Percentiles rank a stretch among this genome's conserved stretches.
phyloP scores from a whole-genome alignment of 2,797 vertebrate species.

The Sciurus vulgaris region DNA sequence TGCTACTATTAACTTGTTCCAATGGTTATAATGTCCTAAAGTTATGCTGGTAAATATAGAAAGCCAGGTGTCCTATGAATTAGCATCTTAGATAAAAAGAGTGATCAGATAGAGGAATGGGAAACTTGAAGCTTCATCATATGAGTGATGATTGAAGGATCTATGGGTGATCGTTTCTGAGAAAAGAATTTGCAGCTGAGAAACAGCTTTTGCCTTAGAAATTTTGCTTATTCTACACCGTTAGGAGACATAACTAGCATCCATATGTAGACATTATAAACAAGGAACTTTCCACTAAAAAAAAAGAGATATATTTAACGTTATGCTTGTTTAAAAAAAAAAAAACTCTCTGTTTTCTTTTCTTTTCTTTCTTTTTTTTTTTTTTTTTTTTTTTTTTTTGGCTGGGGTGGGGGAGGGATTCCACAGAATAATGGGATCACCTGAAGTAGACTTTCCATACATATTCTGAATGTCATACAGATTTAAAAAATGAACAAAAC shows the following conservation, averaged over 20 bases:
- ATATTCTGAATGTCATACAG: not conserved
- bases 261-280: not conserved
- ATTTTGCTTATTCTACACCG: not conserved
- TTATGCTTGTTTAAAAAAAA: constrained; percentile 6
- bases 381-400: too few relatives aligned
- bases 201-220: constrained; percentile 34
- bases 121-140: not conserved
- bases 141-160: not conserved
- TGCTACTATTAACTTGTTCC: not conserved
- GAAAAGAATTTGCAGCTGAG: not conserved
- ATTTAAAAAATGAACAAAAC: constrained; percentile 11
- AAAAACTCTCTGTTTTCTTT: not conserved
- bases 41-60: not conserved
- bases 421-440: not conserved
- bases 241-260: not conserved
- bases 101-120: not conserved
- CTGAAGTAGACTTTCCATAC: not conserved
- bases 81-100: constrained; percentile 23
- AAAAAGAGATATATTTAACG: not conserved
- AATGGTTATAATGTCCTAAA: not conserved
- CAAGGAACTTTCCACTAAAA: not conserved
- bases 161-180: not conserved
- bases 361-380: too few relatives aligned
- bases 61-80: not conserved
- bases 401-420: not conserved